Conservation (phyloP, 2,113 vertebrate species). For the Boleophthalmus pectinirostris region DNA sequence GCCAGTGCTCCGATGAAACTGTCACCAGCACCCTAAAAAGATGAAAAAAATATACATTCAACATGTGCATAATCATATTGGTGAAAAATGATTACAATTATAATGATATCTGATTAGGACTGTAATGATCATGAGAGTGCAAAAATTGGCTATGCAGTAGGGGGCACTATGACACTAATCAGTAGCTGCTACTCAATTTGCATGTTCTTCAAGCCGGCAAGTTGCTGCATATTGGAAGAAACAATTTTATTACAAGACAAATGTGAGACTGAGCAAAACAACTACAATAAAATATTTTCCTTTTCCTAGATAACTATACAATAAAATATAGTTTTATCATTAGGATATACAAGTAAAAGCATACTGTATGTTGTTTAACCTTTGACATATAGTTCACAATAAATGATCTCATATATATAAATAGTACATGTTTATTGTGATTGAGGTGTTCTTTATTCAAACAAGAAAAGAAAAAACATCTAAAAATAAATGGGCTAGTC, state of each 20-base stretch:
- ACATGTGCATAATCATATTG: neutral
- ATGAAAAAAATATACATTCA: constrained; percentile 41
- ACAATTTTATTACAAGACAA: neutral
- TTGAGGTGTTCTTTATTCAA: neutral
- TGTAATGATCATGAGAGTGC: neutral
- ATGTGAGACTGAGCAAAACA: neutral
- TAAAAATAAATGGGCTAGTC: constrained; percentile 7
- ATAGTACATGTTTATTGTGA: neutral
- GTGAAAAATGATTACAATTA: neutral
- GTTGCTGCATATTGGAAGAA: neutral
- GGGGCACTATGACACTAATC: constrained; percentile 70
- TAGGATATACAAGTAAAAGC: neutral
- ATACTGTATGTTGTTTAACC: neutral
- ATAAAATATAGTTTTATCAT: neutral
- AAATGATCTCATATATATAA: neutral
- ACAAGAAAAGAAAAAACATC: constrained; percentile 35
- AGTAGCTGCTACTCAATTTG: constrained; percentile 10
- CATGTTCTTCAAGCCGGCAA: constrained; percentile 1
- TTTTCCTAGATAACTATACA: neutral
- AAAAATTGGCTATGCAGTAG: constrained; percentile 58
- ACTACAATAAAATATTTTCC: neutral
- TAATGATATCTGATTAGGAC: neutral
- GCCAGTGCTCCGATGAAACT: constrained; percentile 94
- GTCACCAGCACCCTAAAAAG: constrained; percentile 92
- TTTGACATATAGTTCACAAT: neutral